These are phyloP conservation scores for Idris sp. DNA, from an alignment of 1,140 invertebrate species.

Conservation along the genomic window DNA sequence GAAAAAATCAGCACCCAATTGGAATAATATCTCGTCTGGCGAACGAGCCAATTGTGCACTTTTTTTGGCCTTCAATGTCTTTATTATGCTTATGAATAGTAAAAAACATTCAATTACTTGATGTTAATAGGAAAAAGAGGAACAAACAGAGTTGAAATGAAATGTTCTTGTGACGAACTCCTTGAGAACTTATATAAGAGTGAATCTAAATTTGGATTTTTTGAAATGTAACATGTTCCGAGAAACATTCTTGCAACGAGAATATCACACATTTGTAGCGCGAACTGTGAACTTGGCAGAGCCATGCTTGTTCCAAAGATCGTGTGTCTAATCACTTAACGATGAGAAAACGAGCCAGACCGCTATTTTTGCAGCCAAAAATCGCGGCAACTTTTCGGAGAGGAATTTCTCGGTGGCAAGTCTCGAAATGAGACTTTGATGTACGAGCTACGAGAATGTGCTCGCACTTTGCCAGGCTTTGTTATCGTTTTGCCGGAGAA, in stretches of 20 bases:
- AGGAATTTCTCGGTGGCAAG: conserved; percentile 30
- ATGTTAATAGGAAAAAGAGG: no score
- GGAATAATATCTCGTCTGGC: conserved; percentile 7
- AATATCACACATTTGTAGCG: conserved; percentile 44
- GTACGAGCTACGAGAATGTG: conserved; percentile 39
- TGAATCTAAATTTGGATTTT: no score
- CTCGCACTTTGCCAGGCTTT: conserved; percentile 29
- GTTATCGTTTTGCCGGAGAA: conserved; percentile 50
- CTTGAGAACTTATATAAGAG: no score
- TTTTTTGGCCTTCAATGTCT: no score
- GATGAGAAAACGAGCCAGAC: conserved; percentile 67
- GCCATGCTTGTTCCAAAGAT: conserved; percentile 37
- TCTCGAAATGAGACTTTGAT: conserved; percentile 54
- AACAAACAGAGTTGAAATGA: no score
- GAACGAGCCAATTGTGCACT: conserved; percentile 40
- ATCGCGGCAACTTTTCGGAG: conserved; percentile 43
- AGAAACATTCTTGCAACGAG: conserved; percentile 27
- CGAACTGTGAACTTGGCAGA: conserved; percentile 56
- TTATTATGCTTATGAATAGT: no score
- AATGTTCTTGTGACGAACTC: no score
- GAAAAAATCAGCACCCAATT: conserved; percentile 49
- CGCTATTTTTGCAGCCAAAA: conserved; percentile 57
- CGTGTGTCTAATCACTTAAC: conserved; percentile 66
- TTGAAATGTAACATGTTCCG: no score
- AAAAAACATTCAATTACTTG: no score